phyloP scores from a whole-genome alignment of 2,888 invertebrate genomes.

The Macaria liturata region DNA sequence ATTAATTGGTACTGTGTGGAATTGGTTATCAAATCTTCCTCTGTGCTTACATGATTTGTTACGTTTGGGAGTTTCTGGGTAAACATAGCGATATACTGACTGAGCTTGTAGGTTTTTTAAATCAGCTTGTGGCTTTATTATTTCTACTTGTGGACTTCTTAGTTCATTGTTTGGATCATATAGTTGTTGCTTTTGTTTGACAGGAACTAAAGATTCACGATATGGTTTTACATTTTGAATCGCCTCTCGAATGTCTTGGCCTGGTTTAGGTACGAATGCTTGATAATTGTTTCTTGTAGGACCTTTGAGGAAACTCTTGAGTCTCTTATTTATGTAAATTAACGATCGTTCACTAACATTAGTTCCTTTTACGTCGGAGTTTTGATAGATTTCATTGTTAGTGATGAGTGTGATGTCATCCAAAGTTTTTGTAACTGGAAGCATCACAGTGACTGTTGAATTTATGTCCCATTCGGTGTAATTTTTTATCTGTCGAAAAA shows the following conservation, averaged over 20 bases:
- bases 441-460: too few species aligned
- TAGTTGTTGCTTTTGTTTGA: not conserved
- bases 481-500: too few species aligned
- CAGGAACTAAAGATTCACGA: not conserved
- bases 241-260: not conserved
- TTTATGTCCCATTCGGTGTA: too few species aligned
- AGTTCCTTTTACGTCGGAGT: conserved; percentile 43
- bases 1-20: not conserved
- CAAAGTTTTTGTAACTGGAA: too few species aligned
- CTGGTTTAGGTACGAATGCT: not conserved
- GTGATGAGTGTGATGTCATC: conserved; percentile 25
- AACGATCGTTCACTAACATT: conserved; percentile 61
- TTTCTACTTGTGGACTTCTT: not conserved
- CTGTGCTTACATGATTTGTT: conserved; percentile 2
- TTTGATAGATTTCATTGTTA: conserved; percentile 51
- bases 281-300: conserved; percentile 3
- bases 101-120: not conserved
- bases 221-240: not conserved
- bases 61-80: conserved; percentile 2
- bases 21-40: not conserved
- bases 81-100: conserved; percentile 1
- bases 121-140: too few species aligned
- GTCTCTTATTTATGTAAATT: conserved; percentile 57
- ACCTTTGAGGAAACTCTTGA: conserved; percentile 35
- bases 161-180: not conserved